These are phyloP conservation scores for Stratiomys singularior DNA, from an alignment of 2,888 invertebrate species.

Conservation along the genomic window DNA sequence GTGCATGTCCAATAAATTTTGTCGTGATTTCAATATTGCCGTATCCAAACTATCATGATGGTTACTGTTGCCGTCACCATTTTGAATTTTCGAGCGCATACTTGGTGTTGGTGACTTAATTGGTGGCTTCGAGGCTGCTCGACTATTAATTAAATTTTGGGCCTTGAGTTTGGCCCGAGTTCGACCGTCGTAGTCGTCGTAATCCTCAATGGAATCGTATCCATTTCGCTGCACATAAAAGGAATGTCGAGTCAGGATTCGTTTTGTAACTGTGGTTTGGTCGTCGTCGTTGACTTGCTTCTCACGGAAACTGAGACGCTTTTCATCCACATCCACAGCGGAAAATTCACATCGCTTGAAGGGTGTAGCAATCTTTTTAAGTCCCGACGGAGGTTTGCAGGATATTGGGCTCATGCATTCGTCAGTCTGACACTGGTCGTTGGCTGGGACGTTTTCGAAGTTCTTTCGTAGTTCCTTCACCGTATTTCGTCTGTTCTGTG, in stretches of 20 bases:
- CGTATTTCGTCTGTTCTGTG: constrained; percentile 50
- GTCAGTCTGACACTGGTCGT: background rate
- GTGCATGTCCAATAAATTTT: constrained; percentile 46
- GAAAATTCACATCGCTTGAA: constrained; percentile 49
- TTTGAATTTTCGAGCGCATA: constrained; percentile 10
- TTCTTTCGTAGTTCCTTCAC: constrained; percentile 53
- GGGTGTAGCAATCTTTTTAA: constrained; percentile 34
- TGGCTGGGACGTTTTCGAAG: constrained; percentile 50
- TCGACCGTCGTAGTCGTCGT: constrained; percentile 49
- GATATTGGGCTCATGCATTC: constrained; percentile 11
- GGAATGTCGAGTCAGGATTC: constrained; percentile 48
- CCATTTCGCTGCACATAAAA: constrained; percentile 51
- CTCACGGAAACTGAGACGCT: constrained; percentile 50
- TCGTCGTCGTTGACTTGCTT: constrained; percentile 37
- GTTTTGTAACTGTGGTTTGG: constrained; percentile 26
- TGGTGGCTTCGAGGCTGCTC: constrained; percentile 18
- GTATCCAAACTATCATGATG: background rate
- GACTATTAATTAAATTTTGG: constrained; percentile 47
- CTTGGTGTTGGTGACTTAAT: background rate
- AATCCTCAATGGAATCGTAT: constrained; percentile 44
- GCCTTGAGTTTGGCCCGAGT: constrained; percentile 49
- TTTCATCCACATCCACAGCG: constrained; percentile 48
- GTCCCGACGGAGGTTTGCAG: constrained; percentile 7
- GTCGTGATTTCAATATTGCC: constrained; percentile 47
- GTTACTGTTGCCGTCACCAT: constrained; percentile 21